These are phyloP conservation scores for Epizoanthus fatuus DNA, from an alignment of 92 coral and sea anemone species.

Conservation along the genomic window DNA sequence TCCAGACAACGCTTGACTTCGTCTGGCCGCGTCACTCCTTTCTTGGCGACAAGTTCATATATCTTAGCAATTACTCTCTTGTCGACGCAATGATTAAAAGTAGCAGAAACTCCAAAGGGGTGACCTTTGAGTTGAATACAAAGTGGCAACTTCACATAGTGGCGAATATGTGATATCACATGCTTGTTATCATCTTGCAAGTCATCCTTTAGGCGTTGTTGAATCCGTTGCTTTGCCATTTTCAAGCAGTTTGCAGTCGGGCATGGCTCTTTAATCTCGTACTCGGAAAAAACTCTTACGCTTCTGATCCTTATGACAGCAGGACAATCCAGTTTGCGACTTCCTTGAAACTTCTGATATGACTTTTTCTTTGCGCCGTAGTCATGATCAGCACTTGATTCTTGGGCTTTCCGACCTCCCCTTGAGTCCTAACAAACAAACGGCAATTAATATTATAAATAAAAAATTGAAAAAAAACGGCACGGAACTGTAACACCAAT, in stretches of 20 bases:
- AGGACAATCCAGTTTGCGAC: constrained; percentile 64
- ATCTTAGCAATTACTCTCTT: constrained; percentile 59
- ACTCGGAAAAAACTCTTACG: constrained; percentile 33
- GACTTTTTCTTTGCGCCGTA: constrained; percentile 5
- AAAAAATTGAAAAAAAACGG: no score
- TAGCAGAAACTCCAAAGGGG: constrained; percentile 61
- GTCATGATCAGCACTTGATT: background rate
- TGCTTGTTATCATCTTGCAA: constrained; percentile 17
- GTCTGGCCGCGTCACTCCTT: constrained; percentile 45
- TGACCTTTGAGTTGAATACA: constrained; percentile 44
- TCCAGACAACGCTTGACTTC: constrained; percentile 50
- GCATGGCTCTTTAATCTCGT: constrained; percentile 30
- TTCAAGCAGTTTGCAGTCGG: constrained; percentile 56
- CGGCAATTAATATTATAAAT: no score
- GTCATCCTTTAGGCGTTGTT: constrained; percentile 44
- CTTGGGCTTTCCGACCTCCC: constrained; percentile 20
- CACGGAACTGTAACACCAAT: no score
- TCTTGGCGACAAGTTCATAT: constrained; percentile 55
- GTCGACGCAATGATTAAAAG: constrained; percentile 64
- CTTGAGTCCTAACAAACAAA: constrained; percentile 2
- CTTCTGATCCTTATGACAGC: constrained; percentile 56
- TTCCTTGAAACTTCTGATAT: constrained; percentile 70
- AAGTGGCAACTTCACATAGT: constrained; percentile 63
- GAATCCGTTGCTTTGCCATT: constrained; percentile 56
- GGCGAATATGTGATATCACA: constrained; percentile 11